Conservation (phyloP, 64 coral and sea anemone genomes). For the Hydrozoanthus tunicans region DNA sequence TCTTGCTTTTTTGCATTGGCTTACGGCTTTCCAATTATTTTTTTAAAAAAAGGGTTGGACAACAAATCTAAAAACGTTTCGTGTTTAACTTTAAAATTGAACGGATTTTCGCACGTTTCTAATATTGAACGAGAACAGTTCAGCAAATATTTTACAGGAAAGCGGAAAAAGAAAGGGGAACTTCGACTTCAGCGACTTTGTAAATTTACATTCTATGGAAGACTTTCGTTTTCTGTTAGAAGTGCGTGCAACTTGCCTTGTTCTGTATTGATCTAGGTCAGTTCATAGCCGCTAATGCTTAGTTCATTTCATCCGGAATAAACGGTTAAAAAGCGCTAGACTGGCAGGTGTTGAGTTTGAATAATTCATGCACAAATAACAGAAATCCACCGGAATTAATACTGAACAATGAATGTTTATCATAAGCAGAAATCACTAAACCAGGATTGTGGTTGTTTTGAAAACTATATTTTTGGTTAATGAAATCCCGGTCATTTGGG, state of each 20-base stretch:
- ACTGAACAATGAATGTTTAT: conserved; percentile 16
- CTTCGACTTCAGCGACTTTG: not conserved
- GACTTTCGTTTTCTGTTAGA: not conserved
- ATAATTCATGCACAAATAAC: conserved; percentile 38
- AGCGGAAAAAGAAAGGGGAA: not conserved
- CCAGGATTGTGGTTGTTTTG: conserved; percentile 34
- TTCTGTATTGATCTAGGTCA: not conserved
- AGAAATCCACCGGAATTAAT: conserved; percentile 41
- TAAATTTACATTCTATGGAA: not conserved
- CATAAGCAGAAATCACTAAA: conserved; percentile 32
- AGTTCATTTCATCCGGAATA: not conserved
- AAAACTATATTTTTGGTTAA: conserved; percentile 13
- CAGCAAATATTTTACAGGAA: not conserved
- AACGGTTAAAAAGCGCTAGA: not conserved
- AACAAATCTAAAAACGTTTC: not conserved
- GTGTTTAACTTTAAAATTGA: not conserved
- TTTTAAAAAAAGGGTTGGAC: not conserved
- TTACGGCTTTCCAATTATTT: not conserved
- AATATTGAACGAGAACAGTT: not conserved
- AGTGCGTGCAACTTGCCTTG: not conserved
- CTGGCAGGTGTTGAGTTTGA: conserved; percentile 21
- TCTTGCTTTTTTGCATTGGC: not conserved
- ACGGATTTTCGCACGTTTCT: not conserved
- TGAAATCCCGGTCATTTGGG: not conserved
- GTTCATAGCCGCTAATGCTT: not conserved